Base-by-base conservation (phyloP, 2,888 invertebrate genomes). In the Shargacucullia verbasci region DNA sequence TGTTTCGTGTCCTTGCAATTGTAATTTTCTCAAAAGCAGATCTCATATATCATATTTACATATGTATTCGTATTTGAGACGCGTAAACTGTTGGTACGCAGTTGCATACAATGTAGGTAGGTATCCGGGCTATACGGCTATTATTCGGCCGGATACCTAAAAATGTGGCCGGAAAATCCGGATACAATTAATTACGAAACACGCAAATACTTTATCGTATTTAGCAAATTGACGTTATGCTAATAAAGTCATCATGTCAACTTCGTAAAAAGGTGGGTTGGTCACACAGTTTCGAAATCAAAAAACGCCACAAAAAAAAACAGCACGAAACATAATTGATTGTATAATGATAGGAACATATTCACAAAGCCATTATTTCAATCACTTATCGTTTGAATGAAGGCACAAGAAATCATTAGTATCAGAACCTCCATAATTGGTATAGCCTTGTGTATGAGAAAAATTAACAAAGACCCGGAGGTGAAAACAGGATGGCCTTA, bases 401-500 rank as follows among this genome's bases (percentile, higher is more conserved):
- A 48, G 20, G 44, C 6, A 47, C 46, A 68, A 73, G 71, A 73
- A 78, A 72, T 66, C 61, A 70, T 70, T 63, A 45, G 57, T 63
- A 62, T 74, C 63, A 74, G 63, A 48, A 64, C 55, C 12, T 40
- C 54, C 33, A 54, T 76, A 72, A 70, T 70, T 60, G 76, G 13
- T 59, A 41, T 60, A 72, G 60, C 79, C 75, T 80, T 70, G 65
- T 65, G 50, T 62, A 54, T 73, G 74, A 78, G 78, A 81, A 79
- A 81, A 76, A 61, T 65, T 74, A 78, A 81, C 80, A 83, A 81
- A 76, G 63, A 83, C 64, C 73, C 76, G 80, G 78, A 83, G 77
- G 76, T 81, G 79, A 82, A 80, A 79, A 79, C 76, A 70, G 5
- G 72, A 65, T 77, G 76, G 63, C 80, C 80, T 82, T 80, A 76